Evolutionary conservation across 1,140 invertebrate species (phyloP).

Genomic region (Aporrectodea caliginosa): DNA sequence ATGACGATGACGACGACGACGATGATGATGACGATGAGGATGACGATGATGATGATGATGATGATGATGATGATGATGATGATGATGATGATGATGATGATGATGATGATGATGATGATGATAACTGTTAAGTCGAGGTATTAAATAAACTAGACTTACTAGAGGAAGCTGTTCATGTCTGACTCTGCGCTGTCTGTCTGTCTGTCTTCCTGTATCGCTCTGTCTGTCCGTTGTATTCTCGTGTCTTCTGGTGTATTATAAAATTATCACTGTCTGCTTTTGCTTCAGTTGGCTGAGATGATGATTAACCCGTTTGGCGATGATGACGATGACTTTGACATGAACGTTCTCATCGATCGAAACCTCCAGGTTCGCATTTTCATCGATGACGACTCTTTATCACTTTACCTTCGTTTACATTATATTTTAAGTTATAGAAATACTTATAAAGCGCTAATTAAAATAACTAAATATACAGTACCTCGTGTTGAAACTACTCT

Average conservation of each 20-base stretch:
- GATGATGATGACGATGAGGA: not conserved
- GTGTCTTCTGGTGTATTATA: no score
- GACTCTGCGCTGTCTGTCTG: no score
- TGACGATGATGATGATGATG: not conserved
- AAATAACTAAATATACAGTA: no score
- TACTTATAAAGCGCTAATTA: no score
- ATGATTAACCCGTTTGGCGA: slow-evolving; percentile 71
- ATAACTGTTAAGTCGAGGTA: not conserved
- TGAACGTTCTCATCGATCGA: slow-evolving; percentile 54
- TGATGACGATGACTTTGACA: slow-evolving; percentile 89
- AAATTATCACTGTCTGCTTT: not conserved
- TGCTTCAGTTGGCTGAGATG: slow-evolving; percentile 62
- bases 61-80: not conserved
- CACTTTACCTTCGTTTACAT: no score
- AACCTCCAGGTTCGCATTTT: slow-evolving; percentile 51
- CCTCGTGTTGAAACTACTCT: no score
- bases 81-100: not conserved
- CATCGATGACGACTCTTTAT: no score
- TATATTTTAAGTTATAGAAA: no score
- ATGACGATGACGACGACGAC: not conserved
- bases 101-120: not conserved
- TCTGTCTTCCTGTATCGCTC: no score
- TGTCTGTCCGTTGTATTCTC: no score
- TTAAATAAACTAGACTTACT: no score
- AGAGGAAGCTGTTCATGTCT: no score